A percentile compares a stretch with the other conserved stretches of the same genome.
These are phyloP conservation scores for Scytalopus superciliaris DNA, from an alignment of 2,113 vertebrate species.

Conservation along the genomic window DNA sequence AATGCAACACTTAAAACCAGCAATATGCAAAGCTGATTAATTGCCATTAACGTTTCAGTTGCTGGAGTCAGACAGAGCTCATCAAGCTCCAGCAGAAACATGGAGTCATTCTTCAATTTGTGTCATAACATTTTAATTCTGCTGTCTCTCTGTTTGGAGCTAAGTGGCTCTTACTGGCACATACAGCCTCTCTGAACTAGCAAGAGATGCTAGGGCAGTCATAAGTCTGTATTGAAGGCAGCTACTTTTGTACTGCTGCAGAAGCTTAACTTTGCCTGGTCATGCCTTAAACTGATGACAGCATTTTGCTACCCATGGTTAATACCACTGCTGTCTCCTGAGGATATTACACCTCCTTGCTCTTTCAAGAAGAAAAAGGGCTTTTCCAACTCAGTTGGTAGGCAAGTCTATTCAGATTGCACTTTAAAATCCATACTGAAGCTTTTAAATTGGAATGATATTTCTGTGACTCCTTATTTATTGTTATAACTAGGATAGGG, in stretches of 20 bases:
- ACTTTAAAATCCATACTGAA: neutral
- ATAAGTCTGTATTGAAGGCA: neutral
- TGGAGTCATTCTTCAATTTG: neutral
- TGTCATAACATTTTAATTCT: neutral
- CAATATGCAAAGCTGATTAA: neutral
- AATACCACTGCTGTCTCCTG: neutral
- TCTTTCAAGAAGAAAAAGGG: neutral
- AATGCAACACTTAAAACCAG: neutral
- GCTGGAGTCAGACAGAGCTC: neutral
- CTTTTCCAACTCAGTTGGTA: neutral
- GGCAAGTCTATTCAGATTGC: neutral
- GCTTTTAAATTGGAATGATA: neutral
- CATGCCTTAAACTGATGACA: neutral
- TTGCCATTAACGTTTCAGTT: neutral
- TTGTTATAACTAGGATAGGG: neutral
- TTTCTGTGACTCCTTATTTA: neutral
- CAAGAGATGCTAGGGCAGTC: neutral
- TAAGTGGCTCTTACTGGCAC: neutral
- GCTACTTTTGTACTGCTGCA: neutral
- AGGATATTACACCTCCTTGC: neutral
- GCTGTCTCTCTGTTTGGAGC: neutral
- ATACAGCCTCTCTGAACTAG: neutral
- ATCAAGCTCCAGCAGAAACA: neutral
- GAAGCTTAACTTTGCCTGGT: neutral
- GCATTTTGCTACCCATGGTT: neutral